Evolutionary conservation across 2,888 invertebrate species (phyloP), one percentile per base, ranked within the genome.

Genomic region (Oscheius onirici): DNA sequence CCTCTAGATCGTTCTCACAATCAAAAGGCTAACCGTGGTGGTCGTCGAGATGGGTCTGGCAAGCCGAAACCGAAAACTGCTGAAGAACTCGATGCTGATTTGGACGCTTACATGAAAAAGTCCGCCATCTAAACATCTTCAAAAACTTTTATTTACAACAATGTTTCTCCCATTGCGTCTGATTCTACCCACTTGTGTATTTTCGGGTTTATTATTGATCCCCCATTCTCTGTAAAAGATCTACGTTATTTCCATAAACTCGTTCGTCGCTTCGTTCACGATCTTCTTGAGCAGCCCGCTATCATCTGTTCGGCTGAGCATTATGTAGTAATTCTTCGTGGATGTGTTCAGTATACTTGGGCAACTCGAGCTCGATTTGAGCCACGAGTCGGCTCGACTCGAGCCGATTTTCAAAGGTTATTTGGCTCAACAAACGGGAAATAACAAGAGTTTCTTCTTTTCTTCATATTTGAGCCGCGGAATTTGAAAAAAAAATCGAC

Each of bases 371-470:
- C n/a, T n/a, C n/a, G n/a, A n/a, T n/a, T n/a, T n/a, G n/a, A n/a
- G n/a, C n/a, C n/a, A n/a, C n/a, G n/a, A n/a, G n/a, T n/a, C n/a
- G n/a, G n/a, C n/a, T n/a, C n/a, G n/a, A n/a, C n/a, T n/a, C n/a
- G n/a, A n/a, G n/a, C n/a, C n/a, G n/a, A n/a, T n/a, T n/a, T n/a
- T n/a, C n/a, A n/a, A n/a, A n/a, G n/a, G n/a, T n/a, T n/a, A n/a
- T n/a, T 99, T 82, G 88, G 84, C 82, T 13, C 8, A 20, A 60
- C 8, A 43, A 17, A 13, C 5, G 1, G 2, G 17, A 26, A 57
- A 28, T 22, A 3, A 8, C 11, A 40, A 10, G 13, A 11, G 20
- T 20, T 46, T 24, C 1, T 1, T 17, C 1, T 22, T 40, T 24
- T 34, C 73, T 78, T 34, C 55, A 84, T n/a, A n/a, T n/a, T n/a